Evolutionary conservation across 2,888 invertebrate genomes (phyloP).

Genomic region (Ernsta delagoae): DNA sequence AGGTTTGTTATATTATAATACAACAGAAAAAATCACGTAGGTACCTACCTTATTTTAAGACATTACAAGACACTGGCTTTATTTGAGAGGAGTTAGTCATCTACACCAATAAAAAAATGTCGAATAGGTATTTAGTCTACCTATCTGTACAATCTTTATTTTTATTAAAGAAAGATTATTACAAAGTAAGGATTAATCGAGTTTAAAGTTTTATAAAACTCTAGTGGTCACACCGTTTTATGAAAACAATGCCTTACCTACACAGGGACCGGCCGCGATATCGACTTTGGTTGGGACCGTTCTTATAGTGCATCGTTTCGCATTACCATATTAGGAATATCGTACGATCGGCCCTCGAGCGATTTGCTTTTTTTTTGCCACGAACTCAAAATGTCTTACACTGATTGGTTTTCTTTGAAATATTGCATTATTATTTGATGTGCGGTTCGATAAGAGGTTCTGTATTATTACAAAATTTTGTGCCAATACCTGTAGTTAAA

Average conservation of each 20-base stretch:
- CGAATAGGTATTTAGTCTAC: too few relatives aligned
- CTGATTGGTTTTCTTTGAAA: constrained; percentile 26
- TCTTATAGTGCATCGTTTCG: constrained; percentile 43
- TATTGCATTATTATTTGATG: constrained; percentile 9
- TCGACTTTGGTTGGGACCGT: constrained; percentile 45
- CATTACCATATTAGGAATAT: constrained; percentile 51
- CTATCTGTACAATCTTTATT: too few relatives aligned
- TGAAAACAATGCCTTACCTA: constrained; percentile 17
- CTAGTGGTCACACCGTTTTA: background rate
- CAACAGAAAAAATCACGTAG: too few relatives aligned
- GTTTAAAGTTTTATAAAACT: background rate
- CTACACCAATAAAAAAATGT: too few relatives aligned
- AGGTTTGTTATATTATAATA: too few relatives aligned
- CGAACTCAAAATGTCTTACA: constrained; percentile 16
- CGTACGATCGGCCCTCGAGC: constrained; percentile 40
- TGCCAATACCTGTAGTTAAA: background rate
- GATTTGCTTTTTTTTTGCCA: constrained; percentile 39
- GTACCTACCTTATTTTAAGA: too few relatives aligned
- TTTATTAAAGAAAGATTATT: too few relatives aligned
- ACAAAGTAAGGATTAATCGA: too few relatives aligned
- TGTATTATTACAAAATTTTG: background rate
- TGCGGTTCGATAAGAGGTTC: background rate
- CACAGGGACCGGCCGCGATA: constrained; percentile 41
- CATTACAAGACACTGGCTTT: too few relatives aligned
- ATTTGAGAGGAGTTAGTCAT: too few relatives aligned